Conservation (phyloP, 2,113 vertebrate species). For the Neodon shergylaensis region DNA sequence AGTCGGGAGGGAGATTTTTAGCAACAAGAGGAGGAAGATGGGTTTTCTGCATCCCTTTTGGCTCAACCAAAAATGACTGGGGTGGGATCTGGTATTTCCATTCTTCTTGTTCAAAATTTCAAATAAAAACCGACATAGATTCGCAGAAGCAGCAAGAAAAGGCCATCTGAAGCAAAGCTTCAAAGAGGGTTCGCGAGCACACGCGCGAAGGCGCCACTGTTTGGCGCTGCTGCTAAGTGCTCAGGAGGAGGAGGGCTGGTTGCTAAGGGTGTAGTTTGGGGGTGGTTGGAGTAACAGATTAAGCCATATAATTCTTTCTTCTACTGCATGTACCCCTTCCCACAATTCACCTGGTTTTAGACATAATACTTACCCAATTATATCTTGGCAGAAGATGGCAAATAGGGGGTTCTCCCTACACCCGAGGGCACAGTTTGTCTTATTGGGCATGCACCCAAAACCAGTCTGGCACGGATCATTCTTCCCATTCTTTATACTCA, state of each 20-base stretch:
- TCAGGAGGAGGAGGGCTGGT: neutral
- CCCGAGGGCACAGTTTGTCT: neutral
- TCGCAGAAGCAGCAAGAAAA: neutral
- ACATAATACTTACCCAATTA: neutral
- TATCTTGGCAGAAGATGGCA: neutral
- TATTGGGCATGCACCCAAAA: neutral
- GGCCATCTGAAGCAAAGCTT: neutral
- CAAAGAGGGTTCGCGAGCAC: neutral
- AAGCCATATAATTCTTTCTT: neutral
- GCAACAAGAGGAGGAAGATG: neutral
- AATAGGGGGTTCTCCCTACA: neutral
- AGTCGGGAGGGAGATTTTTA: neutral
- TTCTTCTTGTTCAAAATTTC: neutral
- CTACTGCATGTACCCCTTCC: neutral
- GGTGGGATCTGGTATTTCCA: neutral
- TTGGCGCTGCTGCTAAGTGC: neutral
- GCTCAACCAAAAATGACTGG: neutral
- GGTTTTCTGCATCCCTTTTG: neutral
- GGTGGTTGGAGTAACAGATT: neutral
- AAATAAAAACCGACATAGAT: neutral
- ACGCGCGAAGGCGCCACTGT: neutral
- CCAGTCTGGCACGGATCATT: neutral
- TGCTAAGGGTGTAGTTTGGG: neutral
- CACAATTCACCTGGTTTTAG: neutral
- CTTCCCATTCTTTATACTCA: neutral